phyloP scores from a whole-genome alignment of 2,888 invertebrate species.

The Platerodrilus igneus region DNA sequence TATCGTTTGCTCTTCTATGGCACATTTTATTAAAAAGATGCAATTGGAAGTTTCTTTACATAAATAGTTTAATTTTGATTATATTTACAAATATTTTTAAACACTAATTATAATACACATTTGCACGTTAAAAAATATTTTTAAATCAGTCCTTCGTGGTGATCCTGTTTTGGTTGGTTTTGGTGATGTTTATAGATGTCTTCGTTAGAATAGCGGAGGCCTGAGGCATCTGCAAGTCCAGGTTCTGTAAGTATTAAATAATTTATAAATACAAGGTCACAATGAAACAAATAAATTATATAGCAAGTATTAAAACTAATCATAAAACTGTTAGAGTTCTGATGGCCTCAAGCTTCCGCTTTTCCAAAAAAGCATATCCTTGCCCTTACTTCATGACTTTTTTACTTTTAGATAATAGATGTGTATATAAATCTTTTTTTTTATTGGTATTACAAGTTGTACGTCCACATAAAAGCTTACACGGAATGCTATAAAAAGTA shows the following conservation, averaged over 20 bases:
- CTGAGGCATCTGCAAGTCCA: conserved; percentile 40
- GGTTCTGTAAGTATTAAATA: conserved; percentile 43
- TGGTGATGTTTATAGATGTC: conserved; percentile 36
- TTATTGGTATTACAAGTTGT: no score
- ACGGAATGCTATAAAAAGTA: no score
- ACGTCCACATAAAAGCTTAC: no score
- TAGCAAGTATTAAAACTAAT: conserved; percentile 8
- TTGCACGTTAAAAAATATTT: no score
- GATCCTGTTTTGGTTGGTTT: no score
- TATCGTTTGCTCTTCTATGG: conserved; percentile 35
- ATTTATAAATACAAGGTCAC: conserved; percentile 11
- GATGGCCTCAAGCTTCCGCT: conserved; percentile 31
- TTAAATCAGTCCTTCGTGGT: no score
- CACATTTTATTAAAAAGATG: conserved; percentile 29
- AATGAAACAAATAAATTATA: conserved; percentile 6
- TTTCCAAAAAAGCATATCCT: no score
- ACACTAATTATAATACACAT: conserved; percentile 47
- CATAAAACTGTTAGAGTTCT: conserved; percentile 12
- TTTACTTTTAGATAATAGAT: no score
- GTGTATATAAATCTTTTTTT: no score
- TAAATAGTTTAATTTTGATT: conserved; percentile 43
- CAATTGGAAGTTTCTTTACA: conserved; percentile 19
- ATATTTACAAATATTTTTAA: conserved; percentile 43
- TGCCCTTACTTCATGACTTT: no score
- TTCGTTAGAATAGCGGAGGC: conserved; percentile 39